Conservation (phyloP, 2,888 invertebrate genomes). For the Disparrhopalites patrizii region DNA sequence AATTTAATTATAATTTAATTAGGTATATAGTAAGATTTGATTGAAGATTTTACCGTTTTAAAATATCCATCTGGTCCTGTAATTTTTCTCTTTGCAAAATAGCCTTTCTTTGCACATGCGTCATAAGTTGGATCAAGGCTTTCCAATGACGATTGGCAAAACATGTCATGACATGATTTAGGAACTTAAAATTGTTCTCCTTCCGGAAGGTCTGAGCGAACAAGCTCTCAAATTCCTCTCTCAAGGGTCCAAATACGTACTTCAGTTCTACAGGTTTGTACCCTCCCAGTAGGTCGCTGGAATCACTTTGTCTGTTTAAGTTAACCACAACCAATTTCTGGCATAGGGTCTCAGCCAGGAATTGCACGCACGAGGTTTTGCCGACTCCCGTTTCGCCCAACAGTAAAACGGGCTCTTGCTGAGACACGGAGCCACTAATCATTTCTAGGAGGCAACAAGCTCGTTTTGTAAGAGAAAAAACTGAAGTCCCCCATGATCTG, state of each 20-base stretch:
- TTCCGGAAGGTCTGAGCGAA: slow-evolving; percentile 72
- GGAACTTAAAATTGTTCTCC: slow-evolving; percentile 75
- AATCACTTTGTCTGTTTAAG: slow-evolving; percentile 98
- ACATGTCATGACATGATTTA: slow-evolving; percentile 69
- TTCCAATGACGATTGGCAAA: slow-evolving; percentile 70
- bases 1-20: not conserved
- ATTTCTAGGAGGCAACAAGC: slow-evolving; percentile 79
- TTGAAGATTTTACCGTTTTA: slow-evolving; percentile 8
- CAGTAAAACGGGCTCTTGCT: slow-evolving; percentile 83
- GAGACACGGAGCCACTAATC: slow-evolving; percentile 75
- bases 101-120: slow-evolving; percentile 60
- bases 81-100: slow-evolving; percentile 3
- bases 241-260: slow-evolving; percentile 73
- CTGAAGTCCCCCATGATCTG: no score
- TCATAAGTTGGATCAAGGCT: slow-evolving; percentile 70
- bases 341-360: slow-evolving; percentile 75
- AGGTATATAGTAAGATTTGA: no score
- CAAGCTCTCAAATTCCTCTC: slow-evolving; percentile 74
- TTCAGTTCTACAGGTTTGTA: slow-evolving; percentile 91
- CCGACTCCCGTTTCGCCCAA: slow-evolving; percentile 99
- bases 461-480: slow-evolving; percentile 76
- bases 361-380: slow-evolving; percentile 93
- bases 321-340: slow-evolving; percentile 89
- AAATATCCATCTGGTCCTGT: not conserved
- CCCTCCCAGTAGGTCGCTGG: slow-evolving; percentile 92